Evolutionary conservation across 2,888 invertebrate genomes (phyloP).

Genomic region (Heliconius cydno): DNA sequence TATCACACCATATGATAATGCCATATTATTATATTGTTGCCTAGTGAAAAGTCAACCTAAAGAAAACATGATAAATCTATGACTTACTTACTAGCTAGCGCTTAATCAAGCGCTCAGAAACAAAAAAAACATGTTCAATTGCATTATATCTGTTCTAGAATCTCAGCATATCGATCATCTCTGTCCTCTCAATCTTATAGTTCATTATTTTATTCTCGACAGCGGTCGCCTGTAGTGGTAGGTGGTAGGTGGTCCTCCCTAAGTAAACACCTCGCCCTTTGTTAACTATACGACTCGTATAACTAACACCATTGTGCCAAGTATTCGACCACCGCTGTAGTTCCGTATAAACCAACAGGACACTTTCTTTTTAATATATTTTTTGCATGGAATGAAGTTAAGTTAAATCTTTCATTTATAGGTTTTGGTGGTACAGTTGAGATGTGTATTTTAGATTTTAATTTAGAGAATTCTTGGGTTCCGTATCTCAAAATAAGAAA

Average conservation of each 20-base stretch:
- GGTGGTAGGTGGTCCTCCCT: conserved; percentile 65
- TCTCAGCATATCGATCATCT: conserved; percentile 57
- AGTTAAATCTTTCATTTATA: neutral
- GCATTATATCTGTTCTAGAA: conserved; percentile 20
- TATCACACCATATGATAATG: too few relatives aligned
- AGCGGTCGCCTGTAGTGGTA: conserved; percentile 53
- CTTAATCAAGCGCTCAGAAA: too few relatives aligned
- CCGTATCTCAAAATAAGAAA: too few relatives aligned
- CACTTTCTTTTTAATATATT: neutral
- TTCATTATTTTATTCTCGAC: conserved; percentile 64
- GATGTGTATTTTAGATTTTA: neutral
- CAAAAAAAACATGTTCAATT: too few relatives aligned
- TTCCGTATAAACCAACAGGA: conserved; percentile 13
- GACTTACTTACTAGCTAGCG: too few relatives aligned
- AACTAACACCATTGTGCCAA: conserved; percentile 61
- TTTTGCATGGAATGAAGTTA: neutral
- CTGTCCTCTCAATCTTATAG: conserved; percentile 55
- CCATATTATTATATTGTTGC: too few relatives aligned
- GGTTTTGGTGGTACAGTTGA: too few relatives aligned
- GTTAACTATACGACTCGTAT: conserved; percentile 54
- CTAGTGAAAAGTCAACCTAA: too few relatives aligned
- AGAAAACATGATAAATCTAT: too few relatives aligned
- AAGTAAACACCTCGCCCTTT: conserved; percentile 65
- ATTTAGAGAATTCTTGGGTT: too few relatives aligned
- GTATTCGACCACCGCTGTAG: conserved; percentile 56